Evolutionary conservation across 1,140 invertebrate species (phyloP), one percentile per base, ranked within the genome.

Genomic region (Mya arenaria): DNA sequence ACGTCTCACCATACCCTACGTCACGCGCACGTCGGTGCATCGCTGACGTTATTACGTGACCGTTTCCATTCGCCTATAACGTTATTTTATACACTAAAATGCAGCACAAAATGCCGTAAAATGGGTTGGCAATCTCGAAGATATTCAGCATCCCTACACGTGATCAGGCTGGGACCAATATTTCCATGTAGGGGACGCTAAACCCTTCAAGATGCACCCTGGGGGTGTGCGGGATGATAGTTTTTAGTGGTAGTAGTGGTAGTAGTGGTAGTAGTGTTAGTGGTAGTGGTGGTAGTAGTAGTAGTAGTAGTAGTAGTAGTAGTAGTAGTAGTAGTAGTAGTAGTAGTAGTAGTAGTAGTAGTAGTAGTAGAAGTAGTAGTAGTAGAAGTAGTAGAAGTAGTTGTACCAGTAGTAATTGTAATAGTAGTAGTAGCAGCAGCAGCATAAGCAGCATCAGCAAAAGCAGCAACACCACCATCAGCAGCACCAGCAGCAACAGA

Each of bases 401-500:
- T 25, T 79, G 83, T 37, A 84, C 68, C 17, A 84, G 66, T n/a
- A 84, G 48, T 23, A 84, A 82, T 37, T 84, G 83, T 32, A 84
- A 82, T 37, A 84, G 83, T 28, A 84, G 83, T 58, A 84, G 82
- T 60, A 84, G 83, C 39, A 84, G 83, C 39, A 84, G 83, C 25
- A 84, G 82, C 19, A 84, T 66, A n/a, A 84, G 83, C 17, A 84
- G 83, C 25, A 84, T 82, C 25, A 84, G 83, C 19, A 84, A 82
- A 17, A 84, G 81, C 37, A 82, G 85, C 48, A 84, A 80, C 41
- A 84, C 74, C 25, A 86, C 60, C 48, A 87, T 74, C 60, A 86
- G 81, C 56, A 84, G 81, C 52, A 85, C 86, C 23, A 84, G 83
- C 17, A 86, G 85, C 32, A 84, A 85, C 37, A 84, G 82, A 39